A percentile compares a stretch with the other conserved stretches of the same genome.
These are phyloP conservation scores for Lasioglossum pauxillum DNA, from an alignment of 2,888 invertebrate genomes.

Conservation along the genomic window DNA sequence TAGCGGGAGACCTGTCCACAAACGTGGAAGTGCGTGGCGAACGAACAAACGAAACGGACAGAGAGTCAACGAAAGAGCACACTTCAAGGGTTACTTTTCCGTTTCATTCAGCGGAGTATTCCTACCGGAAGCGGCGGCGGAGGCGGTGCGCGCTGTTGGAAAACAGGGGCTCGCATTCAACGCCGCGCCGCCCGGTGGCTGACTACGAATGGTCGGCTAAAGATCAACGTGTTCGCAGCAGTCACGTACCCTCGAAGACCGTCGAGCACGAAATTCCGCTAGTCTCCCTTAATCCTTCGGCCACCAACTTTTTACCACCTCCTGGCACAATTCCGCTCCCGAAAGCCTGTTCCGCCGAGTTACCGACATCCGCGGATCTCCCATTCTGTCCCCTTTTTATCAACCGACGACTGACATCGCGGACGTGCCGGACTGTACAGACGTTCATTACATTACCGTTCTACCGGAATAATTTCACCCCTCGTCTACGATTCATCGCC, in stretches of 20 bases:
- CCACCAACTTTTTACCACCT: background rate
- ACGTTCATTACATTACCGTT: background rate
- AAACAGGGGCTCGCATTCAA: background rate
- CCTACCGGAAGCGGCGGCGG: background rate
- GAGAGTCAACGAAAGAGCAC: constrained; percentile 5
- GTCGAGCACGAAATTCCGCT: background rate
- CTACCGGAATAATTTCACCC: background rate
- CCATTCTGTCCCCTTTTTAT: background rate
- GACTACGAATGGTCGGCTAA: background rate
- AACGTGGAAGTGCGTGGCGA: background rate
- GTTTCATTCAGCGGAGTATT: constrained; percentile 1
- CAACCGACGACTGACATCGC: background rate
- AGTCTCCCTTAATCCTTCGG: constrained; percentile 8
- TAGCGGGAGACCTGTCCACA: background rate
- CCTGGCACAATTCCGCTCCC: background rate
- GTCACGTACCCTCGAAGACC: constrained; percentile 12
- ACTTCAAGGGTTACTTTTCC: constrained; percentile 3
- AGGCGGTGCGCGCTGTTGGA: background rate
- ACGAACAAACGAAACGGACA: background rate
- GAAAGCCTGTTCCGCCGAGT: background rate
- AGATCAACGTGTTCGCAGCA: constrained; percentile 3
- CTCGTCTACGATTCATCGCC: background rate
- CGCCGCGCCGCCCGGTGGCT: background rate
- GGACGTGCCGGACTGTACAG: background rate
- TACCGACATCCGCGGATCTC: background rate